Conservation (phyloP, 2,888 invertebrate genomes). For the Coleophora deauratella region DNA sequence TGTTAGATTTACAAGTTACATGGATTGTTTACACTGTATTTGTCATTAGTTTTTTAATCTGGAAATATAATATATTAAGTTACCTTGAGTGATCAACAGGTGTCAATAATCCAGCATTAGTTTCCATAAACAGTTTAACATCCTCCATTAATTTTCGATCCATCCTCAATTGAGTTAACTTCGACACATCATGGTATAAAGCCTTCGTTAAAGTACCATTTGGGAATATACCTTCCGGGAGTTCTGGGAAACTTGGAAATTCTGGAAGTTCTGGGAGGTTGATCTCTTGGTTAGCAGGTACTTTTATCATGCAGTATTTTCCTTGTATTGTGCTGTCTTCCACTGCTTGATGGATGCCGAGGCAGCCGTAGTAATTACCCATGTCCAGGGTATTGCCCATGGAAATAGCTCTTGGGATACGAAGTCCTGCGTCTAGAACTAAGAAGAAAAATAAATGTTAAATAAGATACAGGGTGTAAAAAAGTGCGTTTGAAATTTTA, state of each 20-base stretch:
- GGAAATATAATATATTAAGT: too few species aligned
- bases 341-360: slow-evolving; percentile 23
- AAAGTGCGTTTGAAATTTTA: too few species aligned
- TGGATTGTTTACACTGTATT: too few species aligned
- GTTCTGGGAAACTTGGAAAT: slow-evolving; percentile 15
- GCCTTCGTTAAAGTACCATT: too few species aligned
- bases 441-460: neutral
- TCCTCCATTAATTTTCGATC: slow-evolving; percentile 1
- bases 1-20: too few species aligned
- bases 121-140: neutral
- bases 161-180: neutral
- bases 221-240: neutral
- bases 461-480: too few species aligned
- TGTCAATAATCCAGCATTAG: too few species aligned
- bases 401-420: slow-evolving; percentile 30
- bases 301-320: slow-evolving; percentile 42
- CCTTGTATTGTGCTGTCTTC: slow-evolving; percentile 33
- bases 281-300: slow-evolving; percentile 30
- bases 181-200: too few species aligned
- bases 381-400: slow-evolving; percentile 25
- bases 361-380: slow-evolving; percentile 37
- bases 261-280: slow-evolving; percentile 15
- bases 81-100: too few species aligned
- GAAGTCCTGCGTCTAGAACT: slow-evolving; percentile 32
- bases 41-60: too few species aligned